These are phyloP conservation scores for Microtus ochrogaster DNA, from an alignment of 2,113 vertebrate species.

Conservation along the genomic window DNA sequence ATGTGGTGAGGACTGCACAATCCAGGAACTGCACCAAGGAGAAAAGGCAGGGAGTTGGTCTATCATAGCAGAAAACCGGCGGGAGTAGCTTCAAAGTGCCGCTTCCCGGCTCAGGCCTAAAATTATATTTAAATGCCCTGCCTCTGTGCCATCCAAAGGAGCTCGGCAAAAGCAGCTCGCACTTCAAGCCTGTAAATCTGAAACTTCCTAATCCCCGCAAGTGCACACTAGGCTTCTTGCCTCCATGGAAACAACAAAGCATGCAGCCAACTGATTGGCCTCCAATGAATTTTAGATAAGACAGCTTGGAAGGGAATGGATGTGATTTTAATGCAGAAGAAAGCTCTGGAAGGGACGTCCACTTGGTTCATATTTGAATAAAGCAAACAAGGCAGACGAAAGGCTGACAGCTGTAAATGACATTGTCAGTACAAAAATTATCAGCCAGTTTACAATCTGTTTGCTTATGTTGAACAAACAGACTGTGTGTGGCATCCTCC, in stretches of 20 bases:
- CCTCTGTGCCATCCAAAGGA: slow-evolving; percentile 89
- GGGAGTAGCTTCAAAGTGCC: slow-evolving; percentile 39
- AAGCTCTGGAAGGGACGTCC: slow-evolving; percentile 98
- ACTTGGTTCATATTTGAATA: slow-evolving; percentile 99
- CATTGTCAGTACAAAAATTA: slow-evolving; percentile 99
- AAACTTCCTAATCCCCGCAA: slow-evolving; percentile 99
- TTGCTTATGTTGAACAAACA: slow-evolving; percentile 99
- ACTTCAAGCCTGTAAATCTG: slow-evolving; percentile 98
- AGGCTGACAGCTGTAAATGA: slow-evolving; percentile 99
- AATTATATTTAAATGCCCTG: slow-evolving; percentile 86
- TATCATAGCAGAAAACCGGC: not conserved
- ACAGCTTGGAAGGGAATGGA: slow-evolving; percentile 99
- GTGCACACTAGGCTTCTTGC: slow-evolving; percentile 98
- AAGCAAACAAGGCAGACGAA: slow-evolving; percentile 99
- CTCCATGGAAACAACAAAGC: slow-evolving; percentile 99
- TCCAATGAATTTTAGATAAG: slow-evolving; percentile 99
- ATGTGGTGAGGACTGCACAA: not conserved
- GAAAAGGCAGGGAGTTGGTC: not conserved
- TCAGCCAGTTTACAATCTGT: slow-evolving; percentile 99
- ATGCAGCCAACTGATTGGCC: slow-evolving; percentile 99
- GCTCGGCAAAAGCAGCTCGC: slow-evolving; percentile 92
- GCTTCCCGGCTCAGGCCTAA: slow-evolving; percentile 70
- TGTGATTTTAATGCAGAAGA: slow-evolving; percentile 99
- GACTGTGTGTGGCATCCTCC: slow-evolving; percentile 99
- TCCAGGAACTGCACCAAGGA: not conserved